Percentiles rank a stretch among this genome's conserved stretches.
These are phyloP conservation scores for Rhabdomys pumilio DNA, from an alignment of 2,797 vertebrate genomes.

Conservation along the genomic window DNA sequence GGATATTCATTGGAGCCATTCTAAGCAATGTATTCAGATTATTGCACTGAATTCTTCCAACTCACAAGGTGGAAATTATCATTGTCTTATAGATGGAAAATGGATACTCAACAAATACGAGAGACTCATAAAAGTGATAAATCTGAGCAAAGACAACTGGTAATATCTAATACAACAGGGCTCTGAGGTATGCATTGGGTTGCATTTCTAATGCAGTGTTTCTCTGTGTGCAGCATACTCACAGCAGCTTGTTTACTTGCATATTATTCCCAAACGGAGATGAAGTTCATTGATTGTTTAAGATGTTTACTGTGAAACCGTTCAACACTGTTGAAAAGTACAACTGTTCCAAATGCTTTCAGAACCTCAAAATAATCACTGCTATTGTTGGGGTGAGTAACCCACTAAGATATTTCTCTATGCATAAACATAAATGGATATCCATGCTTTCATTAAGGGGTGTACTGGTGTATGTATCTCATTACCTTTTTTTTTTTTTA, in stretches of 20 bases:
- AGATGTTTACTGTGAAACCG: constrained; percentile 22
- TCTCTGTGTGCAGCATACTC: background rate
- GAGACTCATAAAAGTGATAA: background rate
- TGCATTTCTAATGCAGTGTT: background rate
- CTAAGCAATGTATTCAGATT: background rate
- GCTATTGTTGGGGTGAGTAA: background rate
- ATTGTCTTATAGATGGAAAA: constrained; percentile 31
- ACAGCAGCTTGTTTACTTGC: constrained; percentile 11
- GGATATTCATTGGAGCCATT: background rate
- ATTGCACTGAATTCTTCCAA: constrained; percentile 26
- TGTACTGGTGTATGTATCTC: background rate
- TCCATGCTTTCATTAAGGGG: background rate
- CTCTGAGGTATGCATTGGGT: background rate
- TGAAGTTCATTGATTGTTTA: constrained; percentile 12
- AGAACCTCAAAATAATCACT: background rate
- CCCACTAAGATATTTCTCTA: background rate
- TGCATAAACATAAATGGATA: no score
- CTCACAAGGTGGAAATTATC: constrained; percentile 7
- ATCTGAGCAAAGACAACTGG: background rate
- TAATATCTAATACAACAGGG: background rate
- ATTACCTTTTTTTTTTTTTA: background rate
- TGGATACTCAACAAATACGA: background rate
- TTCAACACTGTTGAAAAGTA: background rate
- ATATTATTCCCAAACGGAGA: constrained; percentile 4
- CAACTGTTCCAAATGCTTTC: background rate